Evolutionary conservation across 2,888 invertebrate genomes (phyloP), one percentile per base, ranked within the genome.

Genomic region (Lycaena phlaeas): DNA sequence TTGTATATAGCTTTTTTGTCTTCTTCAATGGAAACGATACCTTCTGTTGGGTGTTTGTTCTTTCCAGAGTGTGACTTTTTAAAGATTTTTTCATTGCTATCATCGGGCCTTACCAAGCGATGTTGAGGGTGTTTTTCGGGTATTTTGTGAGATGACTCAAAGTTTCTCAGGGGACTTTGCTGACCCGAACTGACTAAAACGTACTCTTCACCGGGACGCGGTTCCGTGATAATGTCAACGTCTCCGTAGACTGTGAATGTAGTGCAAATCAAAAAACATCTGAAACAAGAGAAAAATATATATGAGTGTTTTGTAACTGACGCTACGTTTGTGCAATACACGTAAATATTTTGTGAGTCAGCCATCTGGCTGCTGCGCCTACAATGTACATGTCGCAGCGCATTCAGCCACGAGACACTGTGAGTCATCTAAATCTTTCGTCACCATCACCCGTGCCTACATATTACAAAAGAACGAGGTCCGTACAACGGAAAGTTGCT

Each of bases 131-230:
- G 73, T 54, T 81, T 78, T 10, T 82, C 86, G 0, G 89, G 89
- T 50, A 90, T 85, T 71, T 92, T 92, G 62, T 92, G 92, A 2
- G 92, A 85, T 2, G 91, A 90, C 70, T 92, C 91, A 56, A 92
- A 92, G 54, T 70, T 71, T 54, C 74, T 70, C 15, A 85, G 41
- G 1, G 82, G 75, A 14, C 81, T 82, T 51, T 84, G 81, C 48
- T 81, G 78, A 12, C 82, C 85, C 10, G 85, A 79, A 53, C 88
- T 88, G 42, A 90, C 87, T 54, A 87, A 81, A 29, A 90, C 90
- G 64, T 88, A 90, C 62, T 90, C 89, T 56, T 90, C 87, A 14
- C 89, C 89, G 11, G 88, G 88, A 51, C 87, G 78, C 9, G 90
- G 87, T 65, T 88, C 87, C 37, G 88, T 88, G 57, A 89, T 87